phyloP scores from a whole-genome alignment of 2,797 vertebrate genomes.

The Antennarius maculatus region DNA sequence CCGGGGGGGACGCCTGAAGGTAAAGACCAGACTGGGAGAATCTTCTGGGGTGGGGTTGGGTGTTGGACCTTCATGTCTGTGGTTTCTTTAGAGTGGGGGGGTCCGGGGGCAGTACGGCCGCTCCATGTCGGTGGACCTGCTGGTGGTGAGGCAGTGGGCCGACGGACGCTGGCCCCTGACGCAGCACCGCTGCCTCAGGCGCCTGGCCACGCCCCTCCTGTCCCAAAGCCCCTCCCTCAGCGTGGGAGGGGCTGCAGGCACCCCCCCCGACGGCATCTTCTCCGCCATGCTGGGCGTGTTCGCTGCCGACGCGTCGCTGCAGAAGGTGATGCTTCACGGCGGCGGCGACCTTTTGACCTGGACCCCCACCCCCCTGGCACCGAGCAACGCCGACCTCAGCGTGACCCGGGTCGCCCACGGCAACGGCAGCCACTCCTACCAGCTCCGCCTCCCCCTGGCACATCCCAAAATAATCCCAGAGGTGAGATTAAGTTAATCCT shows the following conservation, averaged over 20 bases:
- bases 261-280: slow-evolving; percentile 63
- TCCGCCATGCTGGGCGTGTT: slow-evolving; percentile 76
- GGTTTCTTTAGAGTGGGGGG: slow-evolving; percentile 57
- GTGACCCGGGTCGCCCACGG: slow-evolving; percentile 64
- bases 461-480: slow-evolving; percentile 66
- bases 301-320: slow-evolving; percentile 76
- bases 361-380: slow-evolving; percentile 40
- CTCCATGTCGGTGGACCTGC: slow-evolving; percentile 61
- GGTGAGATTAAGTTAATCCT: no score
- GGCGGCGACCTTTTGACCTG: slow-evolving; percentile 66
- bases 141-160: slow-evolving; percentile 69
- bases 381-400: slow-evolving; percentile 51
- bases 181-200: slow-evolving; percentile 65
- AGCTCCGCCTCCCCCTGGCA: slow-evolving; percentile 69
- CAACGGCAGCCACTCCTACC: slow-evolving; percentile 77
- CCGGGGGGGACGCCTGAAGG: slow-evolving; percentile 53
- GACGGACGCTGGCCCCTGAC: slow-evolving; percentile 69
- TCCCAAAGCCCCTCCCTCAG: slow-evolving; percentile 50
- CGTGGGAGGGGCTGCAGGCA: slow-evolving; percentile 23
- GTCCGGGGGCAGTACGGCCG: slow-evolving; percentile 60
- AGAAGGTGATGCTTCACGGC: slow-evolving; percentile 67
- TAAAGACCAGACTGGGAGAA: slow-evolving; percentile 14
- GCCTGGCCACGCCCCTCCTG: slow-evolving; percentile 51
- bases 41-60: no score
- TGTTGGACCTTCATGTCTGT: not conserved